phyloP scores from a whole-genome alignment of 1,140 invertebrate species.

The Lerema accius region DNA sequence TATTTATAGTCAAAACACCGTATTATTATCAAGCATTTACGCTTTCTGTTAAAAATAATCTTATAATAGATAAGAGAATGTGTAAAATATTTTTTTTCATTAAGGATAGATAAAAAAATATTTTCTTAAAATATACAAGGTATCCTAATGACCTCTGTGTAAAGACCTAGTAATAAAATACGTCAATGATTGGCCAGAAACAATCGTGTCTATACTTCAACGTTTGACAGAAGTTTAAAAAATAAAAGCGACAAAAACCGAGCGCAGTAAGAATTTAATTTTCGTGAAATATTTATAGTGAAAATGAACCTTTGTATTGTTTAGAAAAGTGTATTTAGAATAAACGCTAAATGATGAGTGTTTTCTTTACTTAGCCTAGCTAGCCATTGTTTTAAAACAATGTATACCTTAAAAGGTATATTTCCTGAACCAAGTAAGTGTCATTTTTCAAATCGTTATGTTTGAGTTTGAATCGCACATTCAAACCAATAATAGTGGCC shows the following conservation, averaged over 20 bases:
- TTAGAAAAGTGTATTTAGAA: constrained; percentile 57
- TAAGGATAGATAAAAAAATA: too few species aligned
- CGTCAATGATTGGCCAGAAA: constrained; percentile 54
- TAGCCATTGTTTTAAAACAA: constrained; percentile 58
- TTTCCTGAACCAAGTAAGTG: constrained; percentile 84
- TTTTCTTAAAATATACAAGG: too few species aligned
- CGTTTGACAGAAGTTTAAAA: constrained; percentile 71
- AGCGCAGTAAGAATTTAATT: constrained; percentile 68
- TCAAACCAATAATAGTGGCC: neutral
- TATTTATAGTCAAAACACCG: too few species aligned
- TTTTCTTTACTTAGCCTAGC: constrained; percentile 57
- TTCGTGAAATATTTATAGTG: constrained; percentile 61
- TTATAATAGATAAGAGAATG: too few species aligned
- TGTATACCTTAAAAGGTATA: constrained; percentile 83
- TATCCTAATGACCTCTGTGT: too few species aligned
- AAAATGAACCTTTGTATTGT: constrained; percentile 59
- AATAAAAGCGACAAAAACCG: constrained; percentile 74
- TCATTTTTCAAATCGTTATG: constrained; percentile 27
- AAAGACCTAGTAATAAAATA: neutral
- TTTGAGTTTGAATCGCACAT: constrained; percentile 21
- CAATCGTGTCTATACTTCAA: constrained; percentile 54
- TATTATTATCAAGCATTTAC: too few species aligned
- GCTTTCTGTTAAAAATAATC: too few species aligned
- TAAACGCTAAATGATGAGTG: constrained; percentile 75
- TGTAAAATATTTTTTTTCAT: too few species aligned